phyloP scores from a whole-genome alignment of 2,888 invertebrate species.

The Crematogaster levior region DNA sequence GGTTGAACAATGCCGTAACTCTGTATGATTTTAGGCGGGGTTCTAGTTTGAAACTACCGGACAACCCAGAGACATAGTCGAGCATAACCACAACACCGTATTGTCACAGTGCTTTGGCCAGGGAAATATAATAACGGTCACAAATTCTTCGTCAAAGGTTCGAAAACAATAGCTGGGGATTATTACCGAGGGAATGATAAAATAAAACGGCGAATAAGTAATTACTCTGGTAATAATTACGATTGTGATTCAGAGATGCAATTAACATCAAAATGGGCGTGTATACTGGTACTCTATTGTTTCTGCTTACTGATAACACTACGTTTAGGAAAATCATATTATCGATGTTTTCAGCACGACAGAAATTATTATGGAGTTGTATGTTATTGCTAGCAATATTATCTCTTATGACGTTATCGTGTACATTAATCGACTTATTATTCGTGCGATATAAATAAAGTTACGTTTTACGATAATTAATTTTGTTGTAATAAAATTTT shows the following conservation, averaged over 20 bases:
- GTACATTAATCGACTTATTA: neutral
- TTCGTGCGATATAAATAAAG: neutral
- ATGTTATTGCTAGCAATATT: neutral
- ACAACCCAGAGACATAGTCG: slow-evolving; percentile 17
- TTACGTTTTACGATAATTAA: neutral
- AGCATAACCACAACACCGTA: slow-evolving; percentile 29
- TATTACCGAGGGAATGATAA: slow-evolving; percentile 18
- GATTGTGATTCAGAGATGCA: neutral
- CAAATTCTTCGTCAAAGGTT: slow-evolving; percentile 41
- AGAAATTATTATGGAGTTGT: neutral
- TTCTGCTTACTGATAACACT: neutral
- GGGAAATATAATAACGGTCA: slow-evolving; percentile 16
- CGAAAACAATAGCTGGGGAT: slow-evolving; percentile 24
- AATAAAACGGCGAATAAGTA: slow-evolving; percentile 17
- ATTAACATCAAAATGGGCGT: slow-evolving; percentile 1
- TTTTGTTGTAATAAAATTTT: neutral
- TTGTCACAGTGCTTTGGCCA: slow-evolving; percentile 6
- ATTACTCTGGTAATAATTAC: slow-evolving; percentile 24
- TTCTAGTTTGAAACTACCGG: slow-evolving; percentile 22
- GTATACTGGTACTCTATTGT: too few relatives aligned
- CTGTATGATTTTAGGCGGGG: slow-evolving; percentile 30
- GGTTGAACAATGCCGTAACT: slow-evolving; percentile 38
- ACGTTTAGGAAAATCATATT: neutral
- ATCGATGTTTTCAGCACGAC: neutral
- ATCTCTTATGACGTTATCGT: neutral